Conservation (phyloP, 2,888 invertebrate species). For the Polyommatus icarus region DNA sequence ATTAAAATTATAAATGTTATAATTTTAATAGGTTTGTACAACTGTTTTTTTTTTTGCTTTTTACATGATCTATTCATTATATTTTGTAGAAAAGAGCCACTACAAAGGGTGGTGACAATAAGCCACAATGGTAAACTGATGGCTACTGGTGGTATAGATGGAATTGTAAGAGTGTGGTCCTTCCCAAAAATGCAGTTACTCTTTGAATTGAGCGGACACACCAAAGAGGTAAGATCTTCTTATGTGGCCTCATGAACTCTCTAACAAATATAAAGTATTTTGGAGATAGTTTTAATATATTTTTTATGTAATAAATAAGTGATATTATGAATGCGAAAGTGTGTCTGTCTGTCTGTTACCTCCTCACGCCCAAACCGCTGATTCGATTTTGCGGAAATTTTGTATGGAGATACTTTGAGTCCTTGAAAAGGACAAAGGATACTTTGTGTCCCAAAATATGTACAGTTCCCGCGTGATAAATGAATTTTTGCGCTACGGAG, state of each 20-base stretch:
- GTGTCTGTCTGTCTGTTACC: too few relatives aligned
- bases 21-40: background rate
- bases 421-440: too few relatives aligned
- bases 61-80: background rate
- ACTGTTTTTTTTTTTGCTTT: background rate
- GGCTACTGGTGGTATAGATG: constrained; percentile 96
- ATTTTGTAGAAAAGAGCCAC: constrained; percentile 83
- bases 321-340: too few relatives aligned
- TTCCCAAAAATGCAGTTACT: constrained; percentile 89
- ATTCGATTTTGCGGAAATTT: too few relatives aligned
- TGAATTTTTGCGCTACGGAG: too few relatives aligned
- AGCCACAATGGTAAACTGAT: constrained; percentile 88
- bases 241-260: background rate
- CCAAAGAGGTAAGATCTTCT: constrained; percentile 84
- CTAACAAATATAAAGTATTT: too few relatives aligned
- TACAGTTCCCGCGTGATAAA: too few relatives aligned
- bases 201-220: constrained; percentile 88
- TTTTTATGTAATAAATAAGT: too few relatives aligned
- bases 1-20: background rate
- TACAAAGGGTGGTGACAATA: constrained; percentile 92
- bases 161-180: constrained; percentile 92
- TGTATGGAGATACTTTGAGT: too few relatives aligned
- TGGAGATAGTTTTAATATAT: too few relatives aligned
- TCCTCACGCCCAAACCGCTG: too few relatives aligned
- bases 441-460: too few relatives aligned